Percentiles rank a stretch among this genome's conserved stretches.
These are phyloP conservation scores for Bovichtus variegatus DNA, from an alignment of 2,797 vertebrate species.

Conservation along the genomic window DNA sequence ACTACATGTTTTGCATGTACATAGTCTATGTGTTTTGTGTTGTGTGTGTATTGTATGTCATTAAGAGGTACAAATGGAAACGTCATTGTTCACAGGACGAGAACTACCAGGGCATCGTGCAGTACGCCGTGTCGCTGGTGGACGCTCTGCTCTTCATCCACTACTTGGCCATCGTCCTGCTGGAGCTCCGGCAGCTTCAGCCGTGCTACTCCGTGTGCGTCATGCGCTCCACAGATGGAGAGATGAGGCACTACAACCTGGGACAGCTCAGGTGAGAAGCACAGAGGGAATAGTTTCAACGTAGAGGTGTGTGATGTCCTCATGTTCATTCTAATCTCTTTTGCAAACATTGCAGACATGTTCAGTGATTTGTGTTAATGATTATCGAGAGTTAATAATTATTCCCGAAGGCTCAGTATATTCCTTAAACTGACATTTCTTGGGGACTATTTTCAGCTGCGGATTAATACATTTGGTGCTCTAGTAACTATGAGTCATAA, in stretches of 20 bases:
- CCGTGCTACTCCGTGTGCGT: conserved; percentile 91
- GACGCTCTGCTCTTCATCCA: conserved; percentile 98
- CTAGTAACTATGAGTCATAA: not conserved
- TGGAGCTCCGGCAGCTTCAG: conserved; percentile 95
- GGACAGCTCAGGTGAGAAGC: conserved; percentile 91
- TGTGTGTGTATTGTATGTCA: not conserved
- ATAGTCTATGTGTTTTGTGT: too few species aligned
- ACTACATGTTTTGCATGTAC: not conserved
- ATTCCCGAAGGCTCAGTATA: not conserved
- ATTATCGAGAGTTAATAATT: not conserved
- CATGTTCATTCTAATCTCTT: not conserved
- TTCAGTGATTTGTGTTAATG: not conserved
- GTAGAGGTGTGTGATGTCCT: not conserved
- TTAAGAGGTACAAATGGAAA: not conserved
- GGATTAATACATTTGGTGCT: not conserved
- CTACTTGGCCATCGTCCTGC: conserved; percentile 95
- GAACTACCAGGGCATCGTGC: conserved; percentile 95
- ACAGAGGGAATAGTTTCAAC: not conserved
- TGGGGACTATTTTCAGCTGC: not conserved
- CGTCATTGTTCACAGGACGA: conserved; percentile 76
- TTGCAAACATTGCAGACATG: not conserved
- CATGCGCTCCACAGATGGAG: conserved; percentile 92
- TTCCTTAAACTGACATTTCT: not conserved
- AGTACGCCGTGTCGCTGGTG: conserved; percentile 95
- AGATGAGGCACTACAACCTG: conserved; percentile 92